These are phyloP conservation scores for Anseranas semipalmata DNA, from an alignment of 2,113 vertebrate genomes.

Conservation along the genomic window DNA sequence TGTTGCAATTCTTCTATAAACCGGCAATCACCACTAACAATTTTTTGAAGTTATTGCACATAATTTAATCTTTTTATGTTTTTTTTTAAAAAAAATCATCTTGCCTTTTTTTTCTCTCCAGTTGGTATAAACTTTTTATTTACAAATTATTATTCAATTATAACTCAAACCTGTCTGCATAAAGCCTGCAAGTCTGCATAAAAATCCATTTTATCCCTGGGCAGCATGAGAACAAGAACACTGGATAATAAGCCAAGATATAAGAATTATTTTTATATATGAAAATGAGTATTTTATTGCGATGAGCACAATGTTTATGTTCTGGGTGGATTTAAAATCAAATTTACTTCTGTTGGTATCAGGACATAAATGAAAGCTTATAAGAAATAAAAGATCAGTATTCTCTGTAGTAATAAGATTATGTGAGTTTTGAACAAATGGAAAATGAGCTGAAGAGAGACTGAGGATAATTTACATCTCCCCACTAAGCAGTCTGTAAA, in stretches of 20 bases:
- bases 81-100: not conserved
- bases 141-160: not conserved
- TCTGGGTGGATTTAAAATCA: not conserved
- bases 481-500: not conserved
- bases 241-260: not conserved
- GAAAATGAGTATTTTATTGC: not conserved
- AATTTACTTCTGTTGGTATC: not conserved
- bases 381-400: not conserved
- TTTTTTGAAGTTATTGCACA: not conserved
- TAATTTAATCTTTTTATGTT: not conserved
- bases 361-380: not conserved
- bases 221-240: not conserved
- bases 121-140: not conserved
- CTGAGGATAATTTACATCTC: not conserved
- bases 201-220: not conserved
- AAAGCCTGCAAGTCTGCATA: not conserved
- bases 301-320: not conserved
- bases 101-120: not conserved
- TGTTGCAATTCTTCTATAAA: not conserved
- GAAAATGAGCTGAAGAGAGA: not conserved
- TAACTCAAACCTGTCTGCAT: not conserved
- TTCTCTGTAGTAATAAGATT: not conserved
- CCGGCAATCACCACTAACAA: not conserved
- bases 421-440: not conserved
- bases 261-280: not conserved